phyloP scores from a whole-genome alignment of 2,113 vertebrate genomes.

The Tympanuchus pallidicinctus region DNA sequence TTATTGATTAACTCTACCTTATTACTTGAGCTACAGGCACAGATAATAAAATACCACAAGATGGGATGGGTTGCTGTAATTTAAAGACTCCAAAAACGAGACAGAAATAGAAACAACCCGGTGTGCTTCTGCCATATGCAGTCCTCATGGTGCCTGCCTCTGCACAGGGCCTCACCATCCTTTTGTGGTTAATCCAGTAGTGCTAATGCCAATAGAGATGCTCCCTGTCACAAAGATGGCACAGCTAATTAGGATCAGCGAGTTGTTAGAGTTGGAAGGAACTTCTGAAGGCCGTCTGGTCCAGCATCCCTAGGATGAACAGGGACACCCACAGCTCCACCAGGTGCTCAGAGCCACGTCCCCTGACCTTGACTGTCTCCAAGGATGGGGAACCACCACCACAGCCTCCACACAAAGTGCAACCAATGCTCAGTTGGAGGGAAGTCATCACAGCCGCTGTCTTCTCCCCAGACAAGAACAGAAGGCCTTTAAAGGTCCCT shows the following conservation, averaged over 20 bases:
- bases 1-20: background rate
- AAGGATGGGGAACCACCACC: too few species aligned
- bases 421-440: background rate
- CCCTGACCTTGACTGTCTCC: too few species aligned
- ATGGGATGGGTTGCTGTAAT: background rate
- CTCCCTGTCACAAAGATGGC: background rate
- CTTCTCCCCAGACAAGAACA: background rate
- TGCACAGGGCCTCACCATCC: too few species aligned
- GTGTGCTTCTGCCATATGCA: fast-evolving
- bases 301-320: too few species aligned
- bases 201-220: background rate
- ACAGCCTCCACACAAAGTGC: background rate
- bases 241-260: background rate
- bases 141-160: background rate
- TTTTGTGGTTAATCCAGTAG: background rate
- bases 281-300: too few species aligned
- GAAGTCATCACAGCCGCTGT: background rate
- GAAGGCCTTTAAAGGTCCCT: too few species aligned
- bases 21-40: background rate
- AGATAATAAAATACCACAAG: fast-evolving
- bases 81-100: fast-evolving
- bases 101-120: background rate
- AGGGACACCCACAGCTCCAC: too few species aligned
- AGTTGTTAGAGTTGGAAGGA: too few species aligned
- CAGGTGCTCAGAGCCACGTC: too few species aligned